Evolutionary conservation across 2,888 invertebrate species (phyloP).

Genomic region (Caenorhabditis virilis): DNA sequence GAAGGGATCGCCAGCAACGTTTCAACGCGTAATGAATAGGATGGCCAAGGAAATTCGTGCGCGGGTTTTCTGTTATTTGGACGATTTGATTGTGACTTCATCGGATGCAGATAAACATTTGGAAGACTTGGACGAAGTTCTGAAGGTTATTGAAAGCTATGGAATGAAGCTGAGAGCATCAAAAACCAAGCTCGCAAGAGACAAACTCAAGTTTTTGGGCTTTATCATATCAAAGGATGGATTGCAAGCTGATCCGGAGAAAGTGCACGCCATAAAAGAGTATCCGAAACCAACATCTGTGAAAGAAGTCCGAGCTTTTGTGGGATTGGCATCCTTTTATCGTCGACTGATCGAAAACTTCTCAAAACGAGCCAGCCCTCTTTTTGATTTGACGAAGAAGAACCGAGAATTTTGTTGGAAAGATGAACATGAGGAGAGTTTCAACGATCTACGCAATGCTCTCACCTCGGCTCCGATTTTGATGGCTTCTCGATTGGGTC

Average conservation of each 20-base stretch:
- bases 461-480: conserved; percentile 19
- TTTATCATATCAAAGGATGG: conserved; percentile 29
- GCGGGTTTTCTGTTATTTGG: conserved; percentile 22
- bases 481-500: conserved; percentile 10
- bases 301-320: conserved; percentile 20
- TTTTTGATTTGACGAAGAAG: conserved; percentile 18
- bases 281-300: conserved; percentile 18
- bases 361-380: conserved; percentile 14
- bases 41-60: conserved; percentile 1
- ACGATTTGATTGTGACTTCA: conserved; percentile 26
- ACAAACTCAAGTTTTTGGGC: conserved; percentile 35
- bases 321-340: conserved; percentile 23
- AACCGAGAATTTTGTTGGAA: conserved; percentile 20
- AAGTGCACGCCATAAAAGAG: conserved; percentile 15
- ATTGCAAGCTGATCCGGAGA: conserved; percentile 32
- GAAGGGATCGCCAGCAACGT: conserved; percentile 9
- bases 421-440: conserved; percentile 5
- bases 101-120: conserved; percentile 15
- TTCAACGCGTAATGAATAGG: conserved; percentile 22
- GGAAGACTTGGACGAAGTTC: conserved; percentile 29
- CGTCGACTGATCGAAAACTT: no score
- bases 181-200: conserved; percentile 33
- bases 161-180: conserved; percentile 34
- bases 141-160: conserved; percentile 10
- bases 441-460: conserved; percentile 10